Percentiles rank a stretch among this genome's conserved stretches.
These are phyloP conservation scores for Vespertilio murinus DNA, from an alignment of 2,797 vertebrate species.

Conservation along the genomic window DNA sequence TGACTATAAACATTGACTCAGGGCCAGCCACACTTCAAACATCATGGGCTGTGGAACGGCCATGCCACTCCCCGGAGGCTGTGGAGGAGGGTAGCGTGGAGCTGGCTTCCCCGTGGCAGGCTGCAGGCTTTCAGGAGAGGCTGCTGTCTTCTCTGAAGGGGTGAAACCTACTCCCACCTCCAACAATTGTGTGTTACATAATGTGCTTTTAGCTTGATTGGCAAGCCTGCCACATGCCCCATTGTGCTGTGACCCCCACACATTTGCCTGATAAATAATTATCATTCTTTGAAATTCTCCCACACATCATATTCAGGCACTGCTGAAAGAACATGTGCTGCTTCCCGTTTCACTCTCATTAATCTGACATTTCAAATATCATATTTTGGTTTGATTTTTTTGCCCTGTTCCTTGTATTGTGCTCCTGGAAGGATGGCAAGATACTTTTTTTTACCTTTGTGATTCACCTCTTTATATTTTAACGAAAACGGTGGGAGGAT, in stretches of 20 bases:
- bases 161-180: too few species aligned
- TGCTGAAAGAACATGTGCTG: slow-evolving; percentile 24
- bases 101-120: background rate
- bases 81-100: background rate
- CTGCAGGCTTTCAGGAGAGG: background rate
- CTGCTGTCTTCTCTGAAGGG: background rate
- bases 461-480: background rate
- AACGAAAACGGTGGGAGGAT: background rate
- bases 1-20: background rate
- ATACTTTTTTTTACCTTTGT: background rate
- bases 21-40: background rate
- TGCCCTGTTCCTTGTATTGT: background rate
- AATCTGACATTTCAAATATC: background rate
- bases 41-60: background rate
- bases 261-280: slow-evolving; percentile 29
- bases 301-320: background rate
- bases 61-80: background rate
- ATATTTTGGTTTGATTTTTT: slow-evolving; percentile 17
- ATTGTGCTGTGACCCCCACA: background rate
- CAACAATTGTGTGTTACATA: background rate
- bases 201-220: background rate
- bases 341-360: background rate
- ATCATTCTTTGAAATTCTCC: background rate
- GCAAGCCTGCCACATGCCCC: background rate
- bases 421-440: background rate